Evolutionary conservation across 2,113 vertebrate species (phyloP).

Genomic region (Arenaria interpres): DNA sequence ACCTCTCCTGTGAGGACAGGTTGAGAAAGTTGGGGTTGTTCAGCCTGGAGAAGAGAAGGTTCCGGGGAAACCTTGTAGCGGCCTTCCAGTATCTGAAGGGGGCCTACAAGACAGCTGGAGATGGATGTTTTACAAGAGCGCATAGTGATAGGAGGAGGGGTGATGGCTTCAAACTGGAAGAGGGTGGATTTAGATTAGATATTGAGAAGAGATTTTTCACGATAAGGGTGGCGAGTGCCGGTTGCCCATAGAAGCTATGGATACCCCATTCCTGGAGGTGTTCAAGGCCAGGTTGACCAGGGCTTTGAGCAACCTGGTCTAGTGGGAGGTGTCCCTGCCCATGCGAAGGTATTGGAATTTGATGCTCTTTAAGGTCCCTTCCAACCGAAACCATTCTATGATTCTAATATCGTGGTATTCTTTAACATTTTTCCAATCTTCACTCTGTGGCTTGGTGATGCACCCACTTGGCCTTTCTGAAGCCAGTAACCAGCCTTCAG

Average conservation of each 20-base stretch:
- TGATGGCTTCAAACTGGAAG: neutral
- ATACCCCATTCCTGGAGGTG: neutral
- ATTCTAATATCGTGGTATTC: accelerated
- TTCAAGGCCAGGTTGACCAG: neutral
- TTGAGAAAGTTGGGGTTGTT: neutral
- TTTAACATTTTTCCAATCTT: neutral
- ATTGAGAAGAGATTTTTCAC: neutral
- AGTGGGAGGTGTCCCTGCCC: neutral
- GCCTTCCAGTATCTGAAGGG: neutral
- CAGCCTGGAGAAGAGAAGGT: neutral
- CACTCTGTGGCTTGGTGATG: accelerated
- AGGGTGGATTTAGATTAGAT: neutral
- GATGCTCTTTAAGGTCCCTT: neutral
- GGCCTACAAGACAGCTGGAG: neutral
- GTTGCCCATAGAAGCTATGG: neutral
- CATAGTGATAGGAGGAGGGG: neutral
- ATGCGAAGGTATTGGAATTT: neutral
- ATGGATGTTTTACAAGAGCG: neutral
- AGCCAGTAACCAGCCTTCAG: neutral
- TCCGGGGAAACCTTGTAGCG: neutral
- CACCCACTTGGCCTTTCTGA: neutral
- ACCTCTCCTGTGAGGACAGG: neutral
- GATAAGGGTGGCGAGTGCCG: neutral
- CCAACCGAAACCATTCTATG: neutral
- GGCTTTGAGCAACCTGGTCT: neutral